Evolutionary conservation across 2,113 vertebrate species (phyloP).

Genomic region (Tragelaphus scriptus): DNA sequence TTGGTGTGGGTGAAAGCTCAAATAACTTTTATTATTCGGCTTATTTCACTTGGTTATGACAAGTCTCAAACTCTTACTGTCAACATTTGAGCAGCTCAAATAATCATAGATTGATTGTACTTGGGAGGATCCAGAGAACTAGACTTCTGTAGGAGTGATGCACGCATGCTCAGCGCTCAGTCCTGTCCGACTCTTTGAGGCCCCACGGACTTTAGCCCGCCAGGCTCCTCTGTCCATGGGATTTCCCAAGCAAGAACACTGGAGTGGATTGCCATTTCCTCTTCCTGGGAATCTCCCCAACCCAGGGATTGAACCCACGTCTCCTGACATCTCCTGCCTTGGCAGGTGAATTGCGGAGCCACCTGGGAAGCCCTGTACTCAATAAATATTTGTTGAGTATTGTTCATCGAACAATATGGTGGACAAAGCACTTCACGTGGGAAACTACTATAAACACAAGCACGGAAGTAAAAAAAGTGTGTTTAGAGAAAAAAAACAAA

Average conservation of each 20-base stretch:
- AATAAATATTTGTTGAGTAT: neutral
- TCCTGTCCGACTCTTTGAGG: neutral
- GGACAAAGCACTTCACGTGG: neutral
- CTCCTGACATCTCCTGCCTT: neutral
- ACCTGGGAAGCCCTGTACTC: neutral
- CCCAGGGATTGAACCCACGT: neutral
- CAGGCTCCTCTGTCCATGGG: neutral
- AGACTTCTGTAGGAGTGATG: neutral
- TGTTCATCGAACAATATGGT: neutral
- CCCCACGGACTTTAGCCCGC: neutral
- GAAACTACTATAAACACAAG: neutral
- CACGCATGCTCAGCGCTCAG: neutral
- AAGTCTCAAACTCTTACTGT: neutral
- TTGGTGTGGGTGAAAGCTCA: conserved; percentile 60
- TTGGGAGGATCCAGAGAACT: neutral
- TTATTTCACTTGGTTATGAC: neutral
- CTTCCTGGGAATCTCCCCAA: neutral
- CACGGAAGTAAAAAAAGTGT: neutral
- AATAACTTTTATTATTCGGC: neutral
- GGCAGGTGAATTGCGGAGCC: neutral
- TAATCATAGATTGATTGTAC: neutral
- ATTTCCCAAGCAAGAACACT: neutral
- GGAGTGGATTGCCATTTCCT: neutral
- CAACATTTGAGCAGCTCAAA: neutral
- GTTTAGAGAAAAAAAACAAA: neutral